Evolutionary conservation across 2,113 vertebrate genomes (phyloP).

Genomic region (Spermophilus dauricus): DNA sequence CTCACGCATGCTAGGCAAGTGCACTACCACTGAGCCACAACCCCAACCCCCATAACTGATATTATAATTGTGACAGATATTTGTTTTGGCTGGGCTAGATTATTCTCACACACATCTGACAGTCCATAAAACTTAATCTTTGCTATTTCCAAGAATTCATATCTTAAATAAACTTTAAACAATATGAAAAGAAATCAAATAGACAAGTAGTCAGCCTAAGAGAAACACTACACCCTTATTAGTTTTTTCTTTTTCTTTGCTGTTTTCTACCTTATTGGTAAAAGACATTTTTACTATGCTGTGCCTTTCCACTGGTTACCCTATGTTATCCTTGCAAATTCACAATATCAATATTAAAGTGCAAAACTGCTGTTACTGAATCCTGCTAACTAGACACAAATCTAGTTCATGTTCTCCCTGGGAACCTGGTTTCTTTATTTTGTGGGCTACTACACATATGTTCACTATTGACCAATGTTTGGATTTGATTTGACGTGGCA

Average conservation of each 20-base stretch:
- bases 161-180: neutral
- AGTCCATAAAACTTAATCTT: neutral
- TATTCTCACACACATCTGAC: neutral
- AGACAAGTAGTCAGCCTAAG: neutral
- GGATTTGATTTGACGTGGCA: neutral
- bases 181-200: neutral
- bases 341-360: neutral
- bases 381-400: neutral
- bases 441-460: neutral
- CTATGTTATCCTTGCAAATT: neutral
- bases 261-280: neutral
- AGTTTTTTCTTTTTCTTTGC: neutral
- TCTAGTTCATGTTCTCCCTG: neutral
- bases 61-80: neutral
- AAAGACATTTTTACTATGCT: neutral
- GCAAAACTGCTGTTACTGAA: neutral
- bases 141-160: neutral
- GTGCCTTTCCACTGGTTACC: neutral
- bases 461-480: neutral
- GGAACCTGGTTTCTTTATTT: neutral
- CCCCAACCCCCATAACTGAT: neutral
- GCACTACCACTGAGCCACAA: no score
- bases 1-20: no score
- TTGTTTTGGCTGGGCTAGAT: neutral
- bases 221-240: neutral